Conservation (phyloP, 2,888 invertebrate genomes). For the Teinopalpus imperialis region DNA sequence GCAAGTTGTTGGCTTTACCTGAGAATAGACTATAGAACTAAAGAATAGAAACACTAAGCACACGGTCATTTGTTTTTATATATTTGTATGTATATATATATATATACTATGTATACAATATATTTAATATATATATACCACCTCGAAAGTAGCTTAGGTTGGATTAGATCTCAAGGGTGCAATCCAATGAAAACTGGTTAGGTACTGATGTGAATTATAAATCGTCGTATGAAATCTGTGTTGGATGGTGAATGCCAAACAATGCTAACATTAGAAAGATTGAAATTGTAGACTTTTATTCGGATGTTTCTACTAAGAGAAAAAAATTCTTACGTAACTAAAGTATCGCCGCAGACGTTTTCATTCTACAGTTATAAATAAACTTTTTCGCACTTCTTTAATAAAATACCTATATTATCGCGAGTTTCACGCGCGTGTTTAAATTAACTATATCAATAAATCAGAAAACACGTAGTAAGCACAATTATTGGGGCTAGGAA, state of each 20-base stretch:
- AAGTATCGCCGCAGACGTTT: slow-evolving; percentile 7
- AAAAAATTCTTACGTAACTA: slow-evolving; percentile 20
- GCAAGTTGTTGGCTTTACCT: too few relatives aligned
- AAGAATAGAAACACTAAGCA: too few relatives aligned
- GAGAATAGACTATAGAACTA: too few relatives aligned
- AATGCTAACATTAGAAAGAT: slow-evolving; percentile 26
- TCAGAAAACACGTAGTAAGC: slow-evolving; percentile 4
- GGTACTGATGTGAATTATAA: slow-evolving; percentile 2
- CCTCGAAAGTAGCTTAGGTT: too few relatives aligned
- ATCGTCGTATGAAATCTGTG: slow-evolving; percentile 1
- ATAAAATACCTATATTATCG: slow-evolving; percentile 18
- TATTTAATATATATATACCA: too few relatives aligned
- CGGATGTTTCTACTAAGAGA: background rate
- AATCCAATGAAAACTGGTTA: background rate
- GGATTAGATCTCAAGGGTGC: background rate
- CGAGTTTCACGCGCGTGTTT: slow-evolving; percentile 3
- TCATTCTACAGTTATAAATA: slow-evolving; percentile 14
- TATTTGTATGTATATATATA: too few relatives aligned
- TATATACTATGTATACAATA: too few relatives aligned
- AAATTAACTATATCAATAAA: slow-evolving; percentile 19
- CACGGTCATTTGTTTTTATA: too few relatives aligned
- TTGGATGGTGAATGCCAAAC: slow-evolving; percentile 33
- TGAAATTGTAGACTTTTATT: slow-evolving; percentile 18
- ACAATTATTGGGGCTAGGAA: slow-evolving; percentile 2
- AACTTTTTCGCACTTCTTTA: slow-evolving; percentile 13